phyloP scores from a whole-genome alignment of 2,113 vertebrate species.

The Turnix velox region DNA sequence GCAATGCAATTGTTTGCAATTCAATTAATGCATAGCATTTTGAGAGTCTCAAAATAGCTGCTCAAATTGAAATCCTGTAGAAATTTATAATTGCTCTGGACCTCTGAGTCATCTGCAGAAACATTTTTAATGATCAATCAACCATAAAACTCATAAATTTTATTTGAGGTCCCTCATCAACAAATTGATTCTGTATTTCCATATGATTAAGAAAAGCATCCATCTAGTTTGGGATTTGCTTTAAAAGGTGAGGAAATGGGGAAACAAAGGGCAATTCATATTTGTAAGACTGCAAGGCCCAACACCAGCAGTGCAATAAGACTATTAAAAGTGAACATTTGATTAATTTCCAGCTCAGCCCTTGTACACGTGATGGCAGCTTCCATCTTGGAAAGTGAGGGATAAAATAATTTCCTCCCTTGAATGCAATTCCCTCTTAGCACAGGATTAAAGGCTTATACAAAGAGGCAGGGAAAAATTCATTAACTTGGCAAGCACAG shows the following conservation, averaged over 20 bases:
- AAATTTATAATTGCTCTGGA: slow-evolving; percentile 55
- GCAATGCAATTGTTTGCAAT: background rate
- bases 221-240: background rate
- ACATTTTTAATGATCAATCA: slow-evolving; percentile 60
- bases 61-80: background rate
- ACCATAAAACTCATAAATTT: slow-evolving; percentile 47
- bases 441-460: background rate
- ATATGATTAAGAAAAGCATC: slow-evolving; percentile 34
- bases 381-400: background rate
- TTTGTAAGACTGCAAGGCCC: background rate
- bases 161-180: slow-evolving; percentile 40
- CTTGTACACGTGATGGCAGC: background rate
- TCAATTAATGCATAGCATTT: background rate
- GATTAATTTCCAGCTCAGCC: background rate
- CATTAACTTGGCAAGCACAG: background rate
- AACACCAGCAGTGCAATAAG: background rate
- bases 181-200: slow-evolving; percentile 52
- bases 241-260: background rate
- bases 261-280: background rate
- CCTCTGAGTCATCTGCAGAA: slow-evolving; percentile 14
- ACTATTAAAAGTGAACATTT: background rate
- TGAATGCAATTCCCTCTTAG: background rate
- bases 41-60: background rate
- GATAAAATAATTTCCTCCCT: background rate
- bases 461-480: background rate